Evolutionary conservation across 1,140 invertebrate species (phyloP).

Genomic region (Bombus consobrinus): DNA sequence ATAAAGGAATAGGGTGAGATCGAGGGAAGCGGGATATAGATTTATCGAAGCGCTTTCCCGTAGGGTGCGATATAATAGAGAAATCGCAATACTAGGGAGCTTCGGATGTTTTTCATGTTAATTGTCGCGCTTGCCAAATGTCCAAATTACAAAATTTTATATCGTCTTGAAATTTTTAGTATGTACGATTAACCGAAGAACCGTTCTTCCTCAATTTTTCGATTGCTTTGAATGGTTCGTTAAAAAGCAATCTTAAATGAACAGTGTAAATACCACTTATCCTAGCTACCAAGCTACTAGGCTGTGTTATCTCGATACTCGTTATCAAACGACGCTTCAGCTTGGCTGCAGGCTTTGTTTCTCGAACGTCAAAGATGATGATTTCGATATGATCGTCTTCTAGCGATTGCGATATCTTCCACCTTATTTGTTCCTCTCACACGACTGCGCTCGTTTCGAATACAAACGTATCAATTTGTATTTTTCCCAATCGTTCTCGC

Average conservation of each 20-base stretch:
- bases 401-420: slow-evolving; percentile 1
- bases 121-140: not conserved
- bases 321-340: slow-evolving; percentile 23
- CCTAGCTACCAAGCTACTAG: not conserved
- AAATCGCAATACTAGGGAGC: not conserved
- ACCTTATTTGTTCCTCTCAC: not conserved
- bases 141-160: not conserved
- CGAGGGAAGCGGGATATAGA: not conserved
- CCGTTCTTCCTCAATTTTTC: not conserved
- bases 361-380: slow-evolving; percentile 37
- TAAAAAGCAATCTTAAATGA: not conserved
- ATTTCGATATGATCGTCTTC: not conserved
- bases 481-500: not conserved
- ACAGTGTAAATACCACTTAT: not conserved
- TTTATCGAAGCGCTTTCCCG: not conserved
- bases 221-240: not conserved
- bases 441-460: not conserved
- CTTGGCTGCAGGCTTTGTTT: not conserved
- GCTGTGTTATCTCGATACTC: slow-evolving; percentile 3
- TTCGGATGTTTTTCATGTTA: not conserved
- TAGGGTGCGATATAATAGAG: not conserved
- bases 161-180: not conserved
- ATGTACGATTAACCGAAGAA: accelerated
- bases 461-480: not conserved
- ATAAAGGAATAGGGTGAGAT: not conserved